Conservation (phyloP, 2,113 vertebrate genomes). For the Patagioenas fasciata region DNA sequence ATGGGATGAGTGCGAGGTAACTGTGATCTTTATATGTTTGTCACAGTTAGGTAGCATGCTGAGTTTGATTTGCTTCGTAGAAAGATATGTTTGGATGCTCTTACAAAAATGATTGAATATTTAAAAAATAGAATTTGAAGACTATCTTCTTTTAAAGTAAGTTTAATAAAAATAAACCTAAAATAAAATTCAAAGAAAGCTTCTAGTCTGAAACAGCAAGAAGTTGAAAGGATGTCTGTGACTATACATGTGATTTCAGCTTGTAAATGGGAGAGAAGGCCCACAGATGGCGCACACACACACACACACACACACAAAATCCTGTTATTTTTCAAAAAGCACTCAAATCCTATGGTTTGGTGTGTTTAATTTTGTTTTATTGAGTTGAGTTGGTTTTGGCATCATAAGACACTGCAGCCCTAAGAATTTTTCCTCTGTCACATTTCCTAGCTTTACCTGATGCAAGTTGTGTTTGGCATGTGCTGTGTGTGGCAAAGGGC, state of each 20-base stretch:
- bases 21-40: neutral
- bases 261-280: neutral
- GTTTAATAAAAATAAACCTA: neutral
- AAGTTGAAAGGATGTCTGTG: neutral
- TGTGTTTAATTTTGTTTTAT: neutral
- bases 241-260: neutral
- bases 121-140: neutral
- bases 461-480: neutral
- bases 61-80: neutral
- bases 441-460: neutral
- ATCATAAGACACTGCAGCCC: neutral
- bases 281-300: neutral
- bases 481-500: neutral
- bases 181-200: neutral
- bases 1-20: neutral
- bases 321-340: neutral
- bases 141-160: neutral
- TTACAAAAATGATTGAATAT: neutral
- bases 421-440: neutral
- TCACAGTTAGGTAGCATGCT: neutral
- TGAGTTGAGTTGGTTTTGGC: neutral
- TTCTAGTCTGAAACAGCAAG: neutral
- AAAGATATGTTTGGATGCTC: neutral
- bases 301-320: neutral
- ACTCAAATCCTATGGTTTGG: neutral